phyloP scores from a whole-genome alignment of 2,797 vertebrate genomes.

The Pangasius djambal region DNA sequence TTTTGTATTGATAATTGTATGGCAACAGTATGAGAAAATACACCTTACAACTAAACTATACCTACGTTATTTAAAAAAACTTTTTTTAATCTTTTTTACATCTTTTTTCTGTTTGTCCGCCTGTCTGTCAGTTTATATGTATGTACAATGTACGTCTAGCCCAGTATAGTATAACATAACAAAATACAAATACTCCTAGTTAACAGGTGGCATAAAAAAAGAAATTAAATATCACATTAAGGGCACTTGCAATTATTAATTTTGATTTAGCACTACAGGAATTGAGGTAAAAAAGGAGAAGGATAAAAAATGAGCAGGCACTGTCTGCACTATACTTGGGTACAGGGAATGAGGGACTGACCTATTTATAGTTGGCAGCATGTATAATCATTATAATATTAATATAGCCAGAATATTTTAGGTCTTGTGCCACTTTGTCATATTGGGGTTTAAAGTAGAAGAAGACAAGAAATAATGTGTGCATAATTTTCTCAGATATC shows the following conservation, averaged over 20 bases:
- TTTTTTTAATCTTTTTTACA: no score
- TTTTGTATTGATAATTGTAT: no score
- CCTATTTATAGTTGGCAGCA: slow-evolving; percentile 44
- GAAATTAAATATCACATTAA: background rate
- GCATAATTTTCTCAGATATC: background rate
- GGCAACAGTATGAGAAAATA: no score
- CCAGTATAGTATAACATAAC: background rate
- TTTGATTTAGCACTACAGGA: background rate
- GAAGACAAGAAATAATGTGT: background rate
- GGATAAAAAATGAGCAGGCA: slow-evolving; percentile 22
- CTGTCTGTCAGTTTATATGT: no score
- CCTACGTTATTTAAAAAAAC: no score
- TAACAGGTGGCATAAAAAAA: background rate
- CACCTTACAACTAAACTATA: no score
- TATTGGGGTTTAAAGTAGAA: background rate
- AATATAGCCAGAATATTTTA: slow-evolving; percentile 50
- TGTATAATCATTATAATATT: slow-evolving; percentile 46
- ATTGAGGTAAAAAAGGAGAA: slow-evolving; percentile 15
- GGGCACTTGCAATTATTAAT: background rate
- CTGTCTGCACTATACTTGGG: slow-evolving; percentile 50
- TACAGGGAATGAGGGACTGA: slow-evolving; percentile 30
- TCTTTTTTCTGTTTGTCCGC: no score
- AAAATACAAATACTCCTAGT: background rate
- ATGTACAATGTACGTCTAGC: background rate
- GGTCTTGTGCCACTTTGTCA: slow-evolving; percentile 38